These are phyloP conservation scores for Galerucella pusilla DNA, from an alignment of 2,888 invertebrate genomes.

Conservation along the genomic window DNA sequence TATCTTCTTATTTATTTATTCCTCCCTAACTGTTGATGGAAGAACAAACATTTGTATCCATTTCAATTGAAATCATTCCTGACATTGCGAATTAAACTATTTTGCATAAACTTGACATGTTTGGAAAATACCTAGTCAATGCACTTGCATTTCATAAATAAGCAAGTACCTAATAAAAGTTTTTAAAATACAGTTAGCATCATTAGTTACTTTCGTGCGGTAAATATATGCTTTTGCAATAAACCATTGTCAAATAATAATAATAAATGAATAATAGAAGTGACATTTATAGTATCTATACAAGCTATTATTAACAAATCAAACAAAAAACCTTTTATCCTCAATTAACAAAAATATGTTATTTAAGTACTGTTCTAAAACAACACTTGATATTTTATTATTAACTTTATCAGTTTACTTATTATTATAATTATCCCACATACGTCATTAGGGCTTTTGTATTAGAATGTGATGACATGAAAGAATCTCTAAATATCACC, in stretches of 20 bases:
- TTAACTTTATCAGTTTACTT: not conserved
- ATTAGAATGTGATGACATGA: not conserved
- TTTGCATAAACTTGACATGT: not conserved
- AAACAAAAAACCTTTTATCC: conserved; percentile 4
- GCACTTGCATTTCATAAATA: not conserved
- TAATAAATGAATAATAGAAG: conserved; percentile 11
- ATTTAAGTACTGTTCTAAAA: not conserved
- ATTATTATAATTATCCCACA: not conserved
- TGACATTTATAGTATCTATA: conserved; percentile 6
- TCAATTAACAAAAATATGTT: conserved; percentile 4
- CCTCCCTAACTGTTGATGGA: too few species aligned
- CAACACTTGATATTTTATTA: not conserved
- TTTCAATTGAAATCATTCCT: not conserved
- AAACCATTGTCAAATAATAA: conserved; percentile 12
- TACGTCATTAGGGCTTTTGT: not conserved
- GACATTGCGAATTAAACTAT: not conserved
- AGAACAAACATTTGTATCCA: not conserved
- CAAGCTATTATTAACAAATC: conserved; percentile 11
- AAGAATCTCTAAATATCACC: too few species aligned
- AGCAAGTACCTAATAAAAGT: not conserved
- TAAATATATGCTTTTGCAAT: conserved; percentile 8
- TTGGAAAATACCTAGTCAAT: not conserved
- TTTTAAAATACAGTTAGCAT: not conserved
- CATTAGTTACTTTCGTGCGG: not conserved
- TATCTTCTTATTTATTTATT: too few species aligned